Percentiles rank a stretch among this genome's conserved stretches.
Conservation (phyloP, 2,113 vertebrate genomes). For the Etia nguti region DNA sequence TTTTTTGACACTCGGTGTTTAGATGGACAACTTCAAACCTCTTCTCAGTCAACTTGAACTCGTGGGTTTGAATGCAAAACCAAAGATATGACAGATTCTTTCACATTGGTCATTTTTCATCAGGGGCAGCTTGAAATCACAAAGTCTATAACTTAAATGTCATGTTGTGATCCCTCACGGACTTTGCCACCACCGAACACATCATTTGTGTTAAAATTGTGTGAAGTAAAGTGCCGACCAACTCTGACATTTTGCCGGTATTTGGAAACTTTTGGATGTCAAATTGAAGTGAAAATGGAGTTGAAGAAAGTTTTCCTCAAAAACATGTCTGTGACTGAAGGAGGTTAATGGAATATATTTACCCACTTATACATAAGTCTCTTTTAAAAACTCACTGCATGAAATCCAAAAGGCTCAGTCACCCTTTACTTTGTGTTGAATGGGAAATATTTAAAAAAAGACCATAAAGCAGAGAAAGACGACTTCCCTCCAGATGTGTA, state of each 20-base stretch:
- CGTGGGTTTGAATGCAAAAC: neutral
- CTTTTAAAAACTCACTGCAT: neutral
- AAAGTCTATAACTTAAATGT: neutral
- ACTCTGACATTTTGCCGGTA: fast-evolving
- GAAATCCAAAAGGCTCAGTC: neutral
- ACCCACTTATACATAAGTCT: neutral
- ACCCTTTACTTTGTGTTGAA: neutral
- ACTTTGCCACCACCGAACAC: neutral
- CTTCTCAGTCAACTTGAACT: fast-evolving
- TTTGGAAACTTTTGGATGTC: neutral
- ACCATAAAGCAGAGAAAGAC: neutral
- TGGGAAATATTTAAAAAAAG: neutral
- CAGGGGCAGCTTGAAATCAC: neutral
- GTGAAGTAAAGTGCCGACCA: neutral
- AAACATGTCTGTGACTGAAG: neutral
- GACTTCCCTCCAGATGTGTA: neutral
- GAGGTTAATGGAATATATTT: neutral
- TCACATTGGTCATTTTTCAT: neutral
- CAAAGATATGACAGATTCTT: neutral
- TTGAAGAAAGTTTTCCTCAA: neutral
- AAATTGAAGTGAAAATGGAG: neutral
- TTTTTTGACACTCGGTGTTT: neutral
- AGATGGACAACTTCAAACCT: neutral
- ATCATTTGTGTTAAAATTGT: fast-evolving
- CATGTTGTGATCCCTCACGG: neutral